Conservation (phyloP, 1,140 invertebrate genomes). For the Parapsyche elsis region DNA sequence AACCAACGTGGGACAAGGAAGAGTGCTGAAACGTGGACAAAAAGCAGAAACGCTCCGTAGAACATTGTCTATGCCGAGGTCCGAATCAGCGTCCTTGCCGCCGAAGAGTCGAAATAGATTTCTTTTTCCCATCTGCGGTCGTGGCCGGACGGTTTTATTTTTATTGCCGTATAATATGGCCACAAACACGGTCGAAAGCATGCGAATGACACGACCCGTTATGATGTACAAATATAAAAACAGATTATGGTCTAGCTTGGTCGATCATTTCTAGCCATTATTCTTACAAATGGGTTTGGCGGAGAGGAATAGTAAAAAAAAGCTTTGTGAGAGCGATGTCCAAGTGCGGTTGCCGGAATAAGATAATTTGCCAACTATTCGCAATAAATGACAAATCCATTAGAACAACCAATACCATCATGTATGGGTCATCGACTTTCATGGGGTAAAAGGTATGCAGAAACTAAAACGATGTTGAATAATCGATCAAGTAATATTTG, state of each 20-base stretch:
- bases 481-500: too few species aligned
- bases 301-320: background rate
- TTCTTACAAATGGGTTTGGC: background rate
- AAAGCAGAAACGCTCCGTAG: background rate
- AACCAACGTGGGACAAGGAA: background rate
- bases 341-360: conserved; percentile 21
- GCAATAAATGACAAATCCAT: conserved; percentile 20
- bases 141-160: conserved; percentile 7
- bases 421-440: background rate
- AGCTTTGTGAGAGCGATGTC: background rate
- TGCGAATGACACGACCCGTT: conserved; percentile 32
- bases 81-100: conserved; percentile 1
- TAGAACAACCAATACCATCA: background rate
- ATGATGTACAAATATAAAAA: conserved; percentile 34
- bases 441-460: too few species aligned
- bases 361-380: conserved; percentile 23
- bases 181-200: conserved; percentile 33
- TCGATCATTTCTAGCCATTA: conserved; percentile 31
- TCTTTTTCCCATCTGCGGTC: conserved; percentile 26
- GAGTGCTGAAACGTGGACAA: background rate
- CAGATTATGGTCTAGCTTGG: conserved; percentile 21
- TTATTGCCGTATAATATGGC: conserved; percentile 28
- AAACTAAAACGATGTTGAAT: too few species aligned
- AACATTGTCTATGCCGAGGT: background rate
- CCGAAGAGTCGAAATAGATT: conserved; percentile 2